Conservation (phyloP, 2,888 invertebrate genomes). For the Drosophila lacicola region DNA sequence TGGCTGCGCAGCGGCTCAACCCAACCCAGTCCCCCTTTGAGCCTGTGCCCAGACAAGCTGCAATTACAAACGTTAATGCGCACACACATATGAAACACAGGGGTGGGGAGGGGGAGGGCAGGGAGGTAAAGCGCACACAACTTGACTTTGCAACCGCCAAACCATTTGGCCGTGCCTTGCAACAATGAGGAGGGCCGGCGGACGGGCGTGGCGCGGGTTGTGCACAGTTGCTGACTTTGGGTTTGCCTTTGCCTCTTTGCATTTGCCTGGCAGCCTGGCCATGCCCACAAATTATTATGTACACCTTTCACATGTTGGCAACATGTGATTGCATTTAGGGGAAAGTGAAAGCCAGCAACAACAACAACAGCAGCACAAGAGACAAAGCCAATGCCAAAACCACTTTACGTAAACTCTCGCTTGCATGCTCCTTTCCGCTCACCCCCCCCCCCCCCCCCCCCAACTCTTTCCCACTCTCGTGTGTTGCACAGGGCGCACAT, state of each 20-base stretch:
- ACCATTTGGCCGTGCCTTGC: slow-evolving; percentile 61
- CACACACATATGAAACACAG: slow-evolving; percentile 31
- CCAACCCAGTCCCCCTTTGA: not conserved
- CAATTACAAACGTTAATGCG: slow-evolving; percentile 82
- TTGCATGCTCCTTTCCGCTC: too few relatives aligned
- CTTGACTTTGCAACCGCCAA: slow-evolving; percentile 75
- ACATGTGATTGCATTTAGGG: slow-evolving; percentile 77
- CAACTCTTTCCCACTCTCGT: not conserved
- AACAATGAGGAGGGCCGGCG: slow-evolving; percentile 30
- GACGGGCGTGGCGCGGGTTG: not conserved
- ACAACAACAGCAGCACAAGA: slow-evolving; percentile 12
- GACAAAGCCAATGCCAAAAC: slow-evolving; percentile 51
- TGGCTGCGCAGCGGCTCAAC: slow-evolving; percentile 47
- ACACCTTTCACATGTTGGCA: slow-evolving; percentile 80
- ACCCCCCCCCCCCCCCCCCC: too few relatives aligned
- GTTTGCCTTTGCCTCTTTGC: slow-evolving; percentile 3
- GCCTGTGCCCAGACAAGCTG: slow-evolving; percentile 69
- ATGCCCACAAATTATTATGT: slow-evolving; percentile 70
- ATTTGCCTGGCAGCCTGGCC: slow-evolving; percentile 17
- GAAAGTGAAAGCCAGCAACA: slow-evolving; percentile 67
- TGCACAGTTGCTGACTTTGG: slow-evolving; percentile 15
- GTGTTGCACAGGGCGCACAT: slow-evolving; percentile 15
- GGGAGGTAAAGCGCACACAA: slow-evolving; percentile 22
- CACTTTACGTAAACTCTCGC: slow-evolving; percentile 46
- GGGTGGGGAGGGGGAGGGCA: not conserved